Base-by-base conservation (phyloP, 2,888 invertebrate genomes). In the Aleiodes testaceus region DNA sequence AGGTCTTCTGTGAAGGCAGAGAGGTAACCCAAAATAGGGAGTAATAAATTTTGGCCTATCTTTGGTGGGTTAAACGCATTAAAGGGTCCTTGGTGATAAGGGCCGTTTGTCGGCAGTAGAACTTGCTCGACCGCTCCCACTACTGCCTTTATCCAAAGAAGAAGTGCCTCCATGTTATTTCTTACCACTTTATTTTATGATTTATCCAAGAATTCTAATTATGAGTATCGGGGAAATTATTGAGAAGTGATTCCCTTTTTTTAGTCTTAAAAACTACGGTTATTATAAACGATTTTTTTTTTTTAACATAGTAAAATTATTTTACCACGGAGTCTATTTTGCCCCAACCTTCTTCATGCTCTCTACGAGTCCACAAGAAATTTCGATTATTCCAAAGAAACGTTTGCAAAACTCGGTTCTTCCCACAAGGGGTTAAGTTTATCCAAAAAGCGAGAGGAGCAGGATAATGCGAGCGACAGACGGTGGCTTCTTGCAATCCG, bases 41-140 rank as follows among this genome's bases (percentile, higher is more conserved):
- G 83, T 83, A 82, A 86, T 86, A 86, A 85, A 86, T 86, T 85
- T 82, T 79, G 80, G 83, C 82, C 84, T 86, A 86, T 86, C 86
- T 86, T 81, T 78, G 80, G 79, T 82, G 84, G 85, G 85, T 85
- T 86, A 85, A 86, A 85, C 82, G 84, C 85, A 85, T 84, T 85
- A 85, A 85, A 85, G 84, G 84, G 84, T 85, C 16, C 83, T 85
- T 78, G 78, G 82, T 80, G 82, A 70, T 72, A 74, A 78, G 83
- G 84, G 79, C 82, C 84, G 84, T 86, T 86, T 85, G 86, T 85
- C 81, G 81, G 78, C 79, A 76, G 79, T 79, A 82, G 80, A 80
- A 78, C 18, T 42, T 66, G 59, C 50, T 14, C 52, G 44, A 50
- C 67, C 42, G 42, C 72, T 65, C 78, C 77, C 78, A 22, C 22